Base-by-base conservation (phyloP, 2,797 vertebrate species). In the Melanotaenia nigrans region DNA sequence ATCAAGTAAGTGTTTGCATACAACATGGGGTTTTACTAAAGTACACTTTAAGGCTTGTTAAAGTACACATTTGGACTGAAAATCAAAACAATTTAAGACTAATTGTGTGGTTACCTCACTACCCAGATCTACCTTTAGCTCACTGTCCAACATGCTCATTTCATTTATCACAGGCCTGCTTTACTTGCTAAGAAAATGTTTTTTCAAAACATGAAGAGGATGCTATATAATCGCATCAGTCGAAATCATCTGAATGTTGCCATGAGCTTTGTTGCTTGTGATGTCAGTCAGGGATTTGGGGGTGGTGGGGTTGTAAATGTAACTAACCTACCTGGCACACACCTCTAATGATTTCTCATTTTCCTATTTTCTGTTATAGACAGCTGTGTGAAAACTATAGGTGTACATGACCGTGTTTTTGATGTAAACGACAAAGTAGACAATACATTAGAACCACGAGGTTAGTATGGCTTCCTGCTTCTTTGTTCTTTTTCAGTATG, bases 371-470 rank as follows among this genome's bases (percentile, higher is more conserved):
- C 87, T 91, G 92, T 98, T 99, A 95, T 99, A 99, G 98, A 97
- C 96, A 97, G 95, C 97, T 99, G 98, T 96, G 96, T 98, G 97
- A 99, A 98, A 99, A 99, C 97, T 96, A 97, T 99, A 98, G 97
- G 98, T 92, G 97, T 97, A 96, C 97, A 99, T 96, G 98, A 99
- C 94, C 97, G 96, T 92, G 97, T 98, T 96, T 98, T 99, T 96
- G 98, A 98, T 93, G 97, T 98, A 97, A 98, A 97, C 96, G 97
- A 99, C 96, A 99, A 97, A 98, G 97, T 99, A 98, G 98, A 99
- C 96, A 99, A 98, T 99, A 97, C 97, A 94, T 98, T 99, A 99
- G 98, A 99, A 97, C 97, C 97, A 96, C 95, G 97, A 99, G 98
- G 98, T 99, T 97, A 98, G 98, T 99, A 99, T 99, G 95, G 95